Conservation (phyloP, 2,113 vertebrate species). For the Paradoxurus hermaphroditus region DNA sequence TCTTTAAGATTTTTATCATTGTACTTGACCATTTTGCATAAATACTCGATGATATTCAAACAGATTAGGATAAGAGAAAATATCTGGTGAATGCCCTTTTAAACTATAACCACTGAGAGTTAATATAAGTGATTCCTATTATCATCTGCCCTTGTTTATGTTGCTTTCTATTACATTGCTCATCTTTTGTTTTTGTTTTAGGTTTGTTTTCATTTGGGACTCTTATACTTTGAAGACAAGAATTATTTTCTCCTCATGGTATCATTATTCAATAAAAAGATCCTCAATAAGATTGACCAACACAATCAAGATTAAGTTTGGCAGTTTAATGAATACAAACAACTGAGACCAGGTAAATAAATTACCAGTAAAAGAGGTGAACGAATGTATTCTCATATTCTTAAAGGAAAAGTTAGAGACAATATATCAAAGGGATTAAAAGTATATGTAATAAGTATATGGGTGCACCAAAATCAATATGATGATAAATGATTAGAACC, state of each 20-base stretch:
- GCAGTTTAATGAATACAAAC: slow-evolving; percentile 46
- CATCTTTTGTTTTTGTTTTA: not conserved
- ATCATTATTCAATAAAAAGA: not conserved
- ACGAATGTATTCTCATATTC: not conserved
- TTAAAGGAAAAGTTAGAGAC: not conserved
- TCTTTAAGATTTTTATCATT: slow-evolving; percentile 22
- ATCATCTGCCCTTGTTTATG: not conserved
- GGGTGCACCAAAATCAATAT: not conserved
- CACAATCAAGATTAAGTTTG: slow-evolving; percentile 8
- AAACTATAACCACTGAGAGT: not conserved
- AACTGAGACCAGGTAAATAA: not conserved
- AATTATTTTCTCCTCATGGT: not conserved
- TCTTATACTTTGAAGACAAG: not conserved
- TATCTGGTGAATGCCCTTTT: not conserved
- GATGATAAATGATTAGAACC: not conserved
- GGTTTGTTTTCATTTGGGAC: not conserved
- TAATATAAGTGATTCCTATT: not conserved
- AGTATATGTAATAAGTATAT: not conserved
- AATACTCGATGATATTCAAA: not conserved
- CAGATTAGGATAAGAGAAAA: not conserved
- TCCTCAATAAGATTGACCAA: not conserved
- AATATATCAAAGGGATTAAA: not conserved
- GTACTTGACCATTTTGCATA: not conserved
- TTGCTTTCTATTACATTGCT: not conserved
- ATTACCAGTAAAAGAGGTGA: slow-evolving; percentile 5